phyloP scores from a whole-genome alignment of 2,113 vertebrate species.

The Protomyctophum bolini region DNA sequence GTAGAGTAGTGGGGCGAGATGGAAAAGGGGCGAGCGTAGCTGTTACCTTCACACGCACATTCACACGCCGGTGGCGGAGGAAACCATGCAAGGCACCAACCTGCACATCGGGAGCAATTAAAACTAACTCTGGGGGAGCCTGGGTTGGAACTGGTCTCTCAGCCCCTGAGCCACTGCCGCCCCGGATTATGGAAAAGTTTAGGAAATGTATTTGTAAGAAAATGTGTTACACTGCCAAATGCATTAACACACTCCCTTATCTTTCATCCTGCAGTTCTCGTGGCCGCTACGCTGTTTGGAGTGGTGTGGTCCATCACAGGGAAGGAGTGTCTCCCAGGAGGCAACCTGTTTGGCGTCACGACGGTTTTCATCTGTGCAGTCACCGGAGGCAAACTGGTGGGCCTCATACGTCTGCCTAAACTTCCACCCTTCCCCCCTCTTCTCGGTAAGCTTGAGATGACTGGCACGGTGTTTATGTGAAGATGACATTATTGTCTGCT shows the following conservation, averaged over 20 bases:
- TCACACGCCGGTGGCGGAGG: too few relatives aligned
- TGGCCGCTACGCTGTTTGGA: conserved; percentile 86
- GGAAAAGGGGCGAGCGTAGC: too few relatives aligned
- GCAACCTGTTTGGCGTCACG: conserved; percentile 92
- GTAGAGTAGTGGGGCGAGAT: too few relatives aligned
- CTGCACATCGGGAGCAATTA: too few relatives aligned
- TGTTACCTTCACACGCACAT: too few relatives aligned
- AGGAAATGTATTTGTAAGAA: too few relatives aligned
- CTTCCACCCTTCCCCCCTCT: conserved; percentile 90
- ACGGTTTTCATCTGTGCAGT: conserved; percentile 86
- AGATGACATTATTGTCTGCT: not conserved
- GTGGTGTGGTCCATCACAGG: conserved; percentile 91
- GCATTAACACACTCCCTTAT: not conserved
- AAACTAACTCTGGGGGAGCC: too few relatives aligned
- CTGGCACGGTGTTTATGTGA: not conserved
- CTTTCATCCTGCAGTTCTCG: conserved; percentile 75
- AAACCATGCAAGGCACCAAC: too few relatives aligned
- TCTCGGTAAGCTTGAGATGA: conserved; percentile 83
- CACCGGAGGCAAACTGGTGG: conserved; percentile 87
- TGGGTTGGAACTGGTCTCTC: too few relatives aligned
- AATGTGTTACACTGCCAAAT: too few relatives aligned
- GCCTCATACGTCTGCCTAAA: conserved; percentile 81
- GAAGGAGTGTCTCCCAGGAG: conserved; percentile 88
- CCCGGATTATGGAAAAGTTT: too few relatives aligned
- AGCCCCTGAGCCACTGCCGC: too few relatives aligned